phyloP scores from a whole-genome alignment of 1,140 invertebrate genomes.

The Zaprionus inermis region DNA sequence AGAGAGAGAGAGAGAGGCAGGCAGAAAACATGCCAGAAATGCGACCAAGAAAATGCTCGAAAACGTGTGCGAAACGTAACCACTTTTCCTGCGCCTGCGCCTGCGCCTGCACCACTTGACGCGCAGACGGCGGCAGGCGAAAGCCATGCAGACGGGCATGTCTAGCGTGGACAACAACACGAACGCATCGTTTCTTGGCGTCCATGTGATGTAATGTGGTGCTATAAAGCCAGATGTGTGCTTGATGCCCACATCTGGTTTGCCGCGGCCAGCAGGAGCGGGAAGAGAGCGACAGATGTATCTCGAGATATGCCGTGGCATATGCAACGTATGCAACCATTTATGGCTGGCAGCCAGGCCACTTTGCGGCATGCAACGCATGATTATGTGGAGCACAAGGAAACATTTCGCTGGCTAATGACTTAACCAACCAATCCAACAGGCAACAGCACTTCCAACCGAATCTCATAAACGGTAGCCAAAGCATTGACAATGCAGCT shows the following conservation, averaged over 20 bases:
- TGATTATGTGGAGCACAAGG: conserved; percentile 78
- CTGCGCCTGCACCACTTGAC: conserved; percentile 19
- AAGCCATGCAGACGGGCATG: conserved; percentile 32
- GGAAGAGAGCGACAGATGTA: not conserved
- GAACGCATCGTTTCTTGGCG: conserved; percentile 66
- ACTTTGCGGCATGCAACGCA: conserved; percentile 56
- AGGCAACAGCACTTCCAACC: no score
- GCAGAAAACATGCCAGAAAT: conserved; percentile 24
- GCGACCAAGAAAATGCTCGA: conserved; percentile 44
- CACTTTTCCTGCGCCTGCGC: conserved; percentile 49
- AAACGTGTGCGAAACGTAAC: conserved; percentile 65
- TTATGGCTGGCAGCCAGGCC: conserved; percentile 69
- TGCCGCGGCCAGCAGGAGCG: conserved; percentile 14
- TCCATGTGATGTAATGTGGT: conserved; percentile 68
- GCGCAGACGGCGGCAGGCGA: conserved; percentile 37
- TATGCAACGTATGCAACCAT: conserved; percentile 50
- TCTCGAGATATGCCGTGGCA: not conserved
- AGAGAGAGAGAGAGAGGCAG: no score
- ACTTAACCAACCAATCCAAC: no score
- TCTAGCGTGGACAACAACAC: conserved; percentile 16
- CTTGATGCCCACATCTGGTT: conserved; percentile 32
- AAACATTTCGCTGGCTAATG: conserved; percentile 45
- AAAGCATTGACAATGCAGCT: conserved; percentile 35
- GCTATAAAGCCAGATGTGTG: conserved; percentile 50
- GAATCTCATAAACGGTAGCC: conserved; percentile 40